These are phyloP conservation scores for Trimorus sp. DNA, from an alignment of 2,888 invertebrate species.

Conservation along the genomic window DNA sequence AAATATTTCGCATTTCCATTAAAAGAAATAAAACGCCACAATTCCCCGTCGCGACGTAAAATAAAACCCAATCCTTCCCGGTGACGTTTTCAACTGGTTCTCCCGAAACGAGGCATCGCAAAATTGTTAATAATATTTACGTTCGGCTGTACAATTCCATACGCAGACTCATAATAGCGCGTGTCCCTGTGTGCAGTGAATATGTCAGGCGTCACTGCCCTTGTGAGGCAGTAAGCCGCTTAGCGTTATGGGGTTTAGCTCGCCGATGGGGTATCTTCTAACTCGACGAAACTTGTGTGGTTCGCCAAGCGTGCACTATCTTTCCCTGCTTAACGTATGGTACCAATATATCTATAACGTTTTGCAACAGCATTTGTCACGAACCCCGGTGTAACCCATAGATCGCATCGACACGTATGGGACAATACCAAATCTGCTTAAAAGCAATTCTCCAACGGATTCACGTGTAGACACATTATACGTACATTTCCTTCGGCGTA, in stretches of 20 bases:
- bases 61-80: background rate
- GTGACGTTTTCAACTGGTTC: too few relatives aligned
- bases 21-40: too few relatives aligned
- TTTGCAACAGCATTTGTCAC: conserved; percentile 62
- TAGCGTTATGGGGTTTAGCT: conserved; percentile 80
- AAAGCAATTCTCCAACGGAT: conserved; percentile 54
- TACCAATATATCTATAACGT: conserved; percentile 70
- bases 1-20: too few relatives aligned
- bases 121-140: conserved; percentile 28
- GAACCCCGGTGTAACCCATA: conserved; percentile 31
- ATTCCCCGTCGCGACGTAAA: background rate
- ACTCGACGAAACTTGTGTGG: conserved; percentile 75
- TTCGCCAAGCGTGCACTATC: conserved; percentile 73
- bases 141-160: conserved; percentile 24
- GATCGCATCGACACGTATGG: conserved; percentile 57
- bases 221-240: conserved; percentile 80
- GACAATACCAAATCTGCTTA: conserved; percentile 67
- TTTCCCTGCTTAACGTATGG: conserved; percentile 72
- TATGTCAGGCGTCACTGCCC: conserved; percentile 81
- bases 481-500: too few relatives aligned
- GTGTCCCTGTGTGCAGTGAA: conserved; percentile 71
- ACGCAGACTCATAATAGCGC: conserved; percentile 49
- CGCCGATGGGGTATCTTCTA: conserved; percentile 78
- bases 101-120: background rate
- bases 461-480: too few relatives aligned